These are phyloP conservation scores for Drosophila algonquin DNA, from an alignment of 2,888 invertebrate genomes.

Conservation along the genomic window DNA sequence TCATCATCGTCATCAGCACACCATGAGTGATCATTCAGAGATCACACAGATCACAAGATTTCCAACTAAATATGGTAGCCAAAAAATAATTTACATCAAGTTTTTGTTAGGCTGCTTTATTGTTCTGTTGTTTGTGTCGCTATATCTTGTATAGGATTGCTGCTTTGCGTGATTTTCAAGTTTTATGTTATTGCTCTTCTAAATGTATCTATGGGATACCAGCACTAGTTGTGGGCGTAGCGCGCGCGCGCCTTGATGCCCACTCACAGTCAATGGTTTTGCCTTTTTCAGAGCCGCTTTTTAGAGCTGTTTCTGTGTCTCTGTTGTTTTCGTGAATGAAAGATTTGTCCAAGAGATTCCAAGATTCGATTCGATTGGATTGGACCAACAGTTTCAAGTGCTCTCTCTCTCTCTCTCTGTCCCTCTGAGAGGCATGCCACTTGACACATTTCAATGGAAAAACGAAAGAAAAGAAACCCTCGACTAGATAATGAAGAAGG, in stretches of 20 bases:
- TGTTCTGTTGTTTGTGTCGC: slow-evolving; percentile 53
- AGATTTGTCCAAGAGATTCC: slow-evolving; percentile 4
- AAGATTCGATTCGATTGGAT: slow-evolving; percentile 45
- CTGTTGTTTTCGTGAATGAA: not conserved
- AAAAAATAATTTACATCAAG: slow-evolving; percentile 77
- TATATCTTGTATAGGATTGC: slow-evolving; percentile 44
- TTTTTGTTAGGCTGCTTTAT: slow-evolving; percentile 62
- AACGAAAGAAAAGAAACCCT: not conserved
- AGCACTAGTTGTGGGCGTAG: slow-evolving; percentile 59
- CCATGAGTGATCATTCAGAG: slow-evolving; percentile 18
- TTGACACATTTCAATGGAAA: slow-evolving; percentile 72
- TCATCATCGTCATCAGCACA: slow-evolving; percentile 7
- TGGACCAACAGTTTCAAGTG: slow-evolving; percentile 74
- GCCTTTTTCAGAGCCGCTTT: slow-evolving; percentile 74
- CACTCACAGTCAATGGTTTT: slow-evolving; percentile 58
- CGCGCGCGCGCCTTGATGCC: slow-evolving; percentile 63
- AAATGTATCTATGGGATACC: slow-evolving; percentile 34
- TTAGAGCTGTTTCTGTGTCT: slow-evolving; percentile 24
- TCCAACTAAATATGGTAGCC: slow-evolving; percentile 78
- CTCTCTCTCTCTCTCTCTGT: slow-evolving; percentile 28
- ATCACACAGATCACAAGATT: slow-evolving; percentile 64
- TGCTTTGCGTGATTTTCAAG: slow-evolving; percentile 70
- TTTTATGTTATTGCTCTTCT: slow-evolving; percentile 68
- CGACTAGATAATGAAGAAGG: not conserved
- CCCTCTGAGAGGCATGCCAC: slow-evolving; percentile 50